Percentiles rank a stretch among this genome's conserved stretches.
phyloP scores from a whole-genome alignment of 2,888 invertebrate species.

The Ennomos quercinarius region DNA sequence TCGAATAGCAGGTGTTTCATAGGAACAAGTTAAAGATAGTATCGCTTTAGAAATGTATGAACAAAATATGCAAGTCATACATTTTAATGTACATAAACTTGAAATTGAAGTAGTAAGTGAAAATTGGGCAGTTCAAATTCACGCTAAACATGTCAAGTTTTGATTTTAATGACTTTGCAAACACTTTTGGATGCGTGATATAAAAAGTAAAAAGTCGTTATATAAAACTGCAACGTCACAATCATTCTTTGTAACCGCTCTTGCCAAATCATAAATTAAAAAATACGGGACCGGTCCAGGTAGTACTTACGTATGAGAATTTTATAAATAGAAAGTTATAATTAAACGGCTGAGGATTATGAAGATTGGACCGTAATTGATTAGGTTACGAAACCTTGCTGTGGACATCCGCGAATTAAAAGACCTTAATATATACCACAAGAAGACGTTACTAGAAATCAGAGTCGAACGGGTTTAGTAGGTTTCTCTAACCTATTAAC shows the following conservation, averaged over 20 bases:
- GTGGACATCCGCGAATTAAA: conserved; percentile 57
- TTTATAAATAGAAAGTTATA: conserved; percentile 71
- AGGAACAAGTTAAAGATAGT: conserved; percentile 1
- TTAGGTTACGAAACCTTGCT: conserved; percentile 43
- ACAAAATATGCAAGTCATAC: conserved; percentile 33
- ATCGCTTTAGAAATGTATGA: conserved; percentile 8
- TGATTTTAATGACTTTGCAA: conserved; percentile 34
- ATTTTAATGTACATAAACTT: conserved; percentile 23
- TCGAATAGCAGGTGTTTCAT: conserved; percentile 6
- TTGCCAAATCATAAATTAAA: conserved; percentile 66
- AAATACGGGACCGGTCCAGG: conserved; percentile 52
- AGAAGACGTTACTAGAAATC: conserved; percentile 70
- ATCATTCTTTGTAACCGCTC: conserved; percentile 53
- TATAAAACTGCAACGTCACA: conserved; percentile 60
- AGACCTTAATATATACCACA: conserved; percentile 41
- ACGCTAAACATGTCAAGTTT: conserved; percentile 37
- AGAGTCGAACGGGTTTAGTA: conserved; percentile 61
- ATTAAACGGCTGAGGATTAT: conserved; percentile 36
- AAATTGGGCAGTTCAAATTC: conserved; percentile 43
- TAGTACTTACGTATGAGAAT: conserved; percentile 50
- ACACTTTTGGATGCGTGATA: conserved; percentile 40
- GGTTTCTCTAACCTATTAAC: conserved; percentile 81
- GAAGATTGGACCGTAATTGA: conserved; percentile 28
- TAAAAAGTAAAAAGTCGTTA: conserved; percentile 64
- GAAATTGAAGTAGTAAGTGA: conserved; percentile 36